Evolutionary conservation across 1,140 invertebrate genomes (phyloP).

Genomic region (Drosophila sucinea): DNA sequence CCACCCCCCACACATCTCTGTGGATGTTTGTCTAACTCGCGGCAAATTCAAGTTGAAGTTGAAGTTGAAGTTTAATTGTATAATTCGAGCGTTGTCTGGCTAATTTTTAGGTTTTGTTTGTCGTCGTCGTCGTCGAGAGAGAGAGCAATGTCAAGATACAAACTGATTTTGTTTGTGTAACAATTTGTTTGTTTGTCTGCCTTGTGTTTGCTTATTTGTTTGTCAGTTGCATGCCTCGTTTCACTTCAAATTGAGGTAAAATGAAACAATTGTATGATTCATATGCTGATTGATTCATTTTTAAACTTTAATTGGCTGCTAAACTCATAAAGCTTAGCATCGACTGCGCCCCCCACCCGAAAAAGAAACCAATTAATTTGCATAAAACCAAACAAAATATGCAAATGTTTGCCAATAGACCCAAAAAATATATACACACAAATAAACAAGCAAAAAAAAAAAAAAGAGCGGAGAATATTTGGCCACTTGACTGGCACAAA

Average conservation of each 20-base stretch:
- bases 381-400: constrained; percentile 71
- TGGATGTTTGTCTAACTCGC: constrained; percentile 15
- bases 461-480: constrained; percentile 21
- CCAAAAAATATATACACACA: constrained; percentile 39
- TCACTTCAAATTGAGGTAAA: constrained; percentile 57
- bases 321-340: constrained; percentile 16
- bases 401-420: constrained; percentile 53
- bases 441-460: constrained; percentile 24
- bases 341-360: neutral
- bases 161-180: constrained; percentile 41
- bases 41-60: constrained; percentile 72
- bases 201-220: constrained; percentile 45
- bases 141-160: constrained; percentile 16
- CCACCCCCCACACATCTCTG: neutral
- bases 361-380: constrained; percentile 50
- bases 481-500: constrained; percentile 69
- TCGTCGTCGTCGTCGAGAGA: neutral
- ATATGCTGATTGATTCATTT: constrained; percentile 3
- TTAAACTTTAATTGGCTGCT: constrained; percentile 40
- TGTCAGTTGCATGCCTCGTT: constrained; percentile 48
- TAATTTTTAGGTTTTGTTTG: constrained; percentile 47
- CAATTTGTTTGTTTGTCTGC: constrained; percentile 50
- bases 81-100: constrained; percentile 60
- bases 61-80: constrained; percentile 75
- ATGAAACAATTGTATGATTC: neutral